phyloP scores from a whole-genome alignment of 2,888 invertebrate genomes.

The Octonoba sinensis region DNA sequence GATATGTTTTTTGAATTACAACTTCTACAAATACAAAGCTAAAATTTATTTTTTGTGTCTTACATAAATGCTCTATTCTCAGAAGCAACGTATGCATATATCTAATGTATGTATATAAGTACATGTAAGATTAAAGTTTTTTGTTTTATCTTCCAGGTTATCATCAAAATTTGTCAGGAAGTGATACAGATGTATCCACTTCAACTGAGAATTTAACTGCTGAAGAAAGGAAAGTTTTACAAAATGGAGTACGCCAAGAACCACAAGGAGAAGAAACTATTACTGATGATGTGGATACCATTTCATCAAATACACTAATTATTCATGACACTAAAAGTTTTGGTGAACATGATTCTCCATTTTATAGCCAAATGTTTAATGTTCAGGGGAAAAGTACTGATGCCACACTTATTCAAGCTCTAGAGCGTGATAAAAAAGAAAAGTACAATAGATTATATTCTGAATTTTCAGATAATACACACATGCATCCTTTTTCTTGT shows the following conservation, averaged over 20 bases:
- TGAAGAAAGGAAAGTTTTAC: conserved; percentile 77
- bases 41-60: too few species aligned
- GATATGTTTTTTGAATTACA: too few species aligned
- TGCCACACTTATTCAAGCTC: conserved; percentile 8
- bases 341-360: conserved; percentile 68
- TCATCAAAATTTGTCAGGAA: conserved; percentile 76
- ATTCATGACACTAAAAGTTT: conserved; percentile 77
- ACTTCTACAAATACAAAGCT: too few species aligned
- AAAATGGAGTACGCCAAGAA: conserved; percentile 78
- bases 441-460: conserved; percentile 40
- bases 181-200: conserved; percentile 90
- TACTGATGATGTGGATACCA: conserved; percentile 69
- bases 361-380: conserved; percentile 60
- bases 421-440: conserved; percentile 31
- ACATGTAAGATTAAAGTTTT: too few species aligned
- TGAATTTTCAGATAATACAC: conserved; percentile 28
- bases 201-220: conserved; percentile 90
- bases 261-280: conserved; percentile 89
- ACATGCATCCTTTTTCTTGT: conserved; percentile 21
- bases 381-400: conserved; percentile 34
- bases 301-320: conserved; percentile 86
- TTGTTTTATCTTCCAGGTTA: conserved; percentile 26
- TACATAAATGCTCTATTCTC: too few species aligned
- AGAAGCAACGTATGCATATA: too few species aligned
- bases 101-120: too few species aligned